Conservation (phyloP, 2,113 vertebrate genomes). For the Sander vitreus region DNA sequence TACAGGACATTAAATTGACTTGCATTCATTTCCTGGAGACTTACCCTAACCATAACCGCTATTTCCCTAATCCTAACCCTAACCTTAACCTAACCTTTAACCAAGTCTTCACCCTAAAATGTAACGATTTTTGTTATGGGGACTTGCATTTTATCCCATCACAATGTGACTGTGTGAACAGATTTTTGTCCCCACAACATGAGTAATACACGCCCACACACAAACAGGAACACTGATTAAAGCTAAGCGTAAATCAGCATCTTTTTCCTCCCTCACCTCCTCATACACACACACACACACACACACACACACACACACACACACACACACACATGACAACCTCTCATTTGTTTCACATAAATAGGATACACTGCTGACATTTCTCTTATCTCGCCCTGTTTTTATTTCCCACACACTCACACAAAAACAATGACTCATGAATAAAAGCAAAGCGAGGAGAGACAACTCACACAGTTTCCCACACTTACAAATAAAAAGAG, state of each 20-base stretch:
- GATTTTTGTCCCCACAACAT: no score
- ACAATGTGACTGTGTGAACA: no score
- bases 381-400: constrained; percentile 32
- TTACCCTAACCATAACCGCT: no score
- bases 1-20: no score
- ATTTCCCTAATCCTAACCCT: no score
- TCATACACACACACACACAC: background rate
- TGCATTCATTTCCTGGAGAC: no score
- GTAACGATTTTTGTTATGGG: no score
- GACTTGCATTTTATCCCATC: no score
- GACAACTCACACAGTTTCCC: constrained; percentile 60
- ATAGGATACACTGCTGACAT: constrained; percentile 52
- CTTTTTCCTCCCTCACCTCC: background rate
- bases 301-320: background rate
- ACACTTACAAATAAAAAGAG: constrained; percentile 51
- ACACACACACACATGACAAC: constrained; percentile 27
- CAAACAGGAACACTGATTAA: constrained; percentile 5
- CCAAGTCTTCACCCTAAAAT: no score
- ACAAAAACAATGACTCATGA: constrained; percentile 65
- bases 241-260: constrained; percentile 18
- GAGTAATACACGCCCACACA: constrained; percentile 5
- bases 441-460: constrained; percentile 50
- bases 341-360: constrained; percentile 45
- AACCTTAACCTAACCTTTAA: no score
- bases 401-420: constrained; percentile 41